Evolutionary conservation across 1,140 invertebrate species (phyloP).

Genomic region (Leptinotarsa undecemlineata): DNA sequence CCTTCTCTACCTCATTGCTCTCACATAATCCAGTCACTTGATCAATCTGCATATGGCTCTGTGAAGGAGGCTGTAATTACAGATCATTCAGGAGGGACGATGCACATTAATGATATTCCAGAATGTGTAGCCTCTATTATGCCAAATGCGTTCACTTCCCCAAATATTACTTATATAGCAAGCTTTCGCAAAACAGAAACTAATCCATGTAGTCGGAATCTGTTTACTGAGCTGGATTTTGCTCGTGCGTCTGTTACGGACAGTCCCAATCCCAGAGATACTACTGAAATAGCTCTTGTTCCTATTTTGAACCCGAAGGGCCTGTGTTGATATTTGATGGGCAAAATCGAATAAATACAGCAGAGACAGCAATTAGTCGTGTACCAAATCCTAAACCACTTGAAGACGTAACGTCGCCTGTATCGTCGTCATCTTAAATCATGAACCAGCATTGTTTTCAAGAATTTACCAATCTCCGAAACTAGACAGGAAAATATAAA

Average conservation of each 20-base stretch:
- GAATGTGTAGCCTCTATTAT: slow-evolving; percentile 51
- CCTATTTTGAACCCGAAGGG: too few relatives aligned
- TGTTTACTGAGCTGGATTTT: slow-evolving; percentile 1
- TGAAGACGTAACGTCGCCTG: too few relatives aligned
- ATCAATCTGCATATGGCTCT: slow-evolving; percentile 28
- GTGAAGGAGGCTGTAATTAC: slow-evolving; percentile 55
- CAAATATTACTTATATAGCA: slow-evolving; percentile 7
- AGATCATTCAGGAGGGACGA: slow-evolving; percentile 58
- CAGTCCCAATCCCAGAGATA: neutral
- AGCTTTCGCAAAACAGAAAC: neutral
- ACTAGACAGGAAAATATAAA: too few relatives aligned
- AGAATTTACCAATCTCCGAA: too few relatives aligned
- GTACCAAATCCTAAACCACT: too few relatives aligned
- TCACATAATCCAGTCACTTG: neutral
- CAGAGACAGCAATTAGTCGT: too few relatives aligned
- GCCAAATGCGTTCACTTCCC: slow-evolving; percentile 23
- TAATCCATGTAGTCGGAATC: neutral
- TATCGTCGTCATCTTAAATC: too few relatives aligned
- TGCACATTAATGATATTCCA: slow-evolving; percentile 59
- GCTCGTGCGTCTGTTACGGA: neutral
- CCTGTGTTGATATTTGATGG: too few relatives aligned
- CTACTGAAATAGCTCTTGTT: too few relatives aligned
- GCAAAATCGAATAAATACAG: too few relatives aligned
- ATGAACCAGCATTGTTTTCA: too few relatives aligned
- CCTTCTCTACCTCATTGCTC: slow-evolving; percentile 32